Conservation (phyloP, 2,888 invertebrate species). For the Metalampra italica region DNA sequence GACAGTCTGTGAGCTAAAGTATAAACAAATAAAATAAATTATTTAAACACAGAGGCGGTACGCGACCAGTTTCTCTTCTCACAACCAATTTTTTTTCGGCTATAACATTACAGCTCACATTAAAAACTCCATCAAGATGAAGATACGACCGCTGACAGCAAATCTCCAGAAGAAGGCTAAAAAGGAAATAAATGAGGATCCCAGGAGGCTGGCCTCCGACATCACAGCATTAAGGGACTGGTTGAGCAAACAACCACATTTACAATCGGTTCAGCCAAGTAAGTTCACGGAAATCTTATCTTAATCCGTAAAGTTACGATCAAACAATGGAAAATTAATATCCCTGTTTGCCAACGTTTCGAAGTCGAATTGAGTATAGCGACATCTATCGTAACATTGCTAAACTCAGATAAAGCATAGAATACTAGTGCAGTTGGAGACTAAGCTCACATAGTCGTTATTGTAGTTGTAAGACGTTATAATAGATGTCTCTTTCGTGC, state of each 20-base stretch:
- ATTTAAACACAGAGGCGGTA: no score
- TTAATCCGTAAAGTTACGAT: neutral
- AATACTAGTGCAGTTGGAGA: neutral
- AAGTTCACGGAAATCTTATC: slow-evolving; percentile 20
- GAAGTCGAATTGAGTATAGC: neutral
- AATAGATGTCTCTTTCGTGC: neutral
- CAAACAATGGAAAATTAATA: neutral
- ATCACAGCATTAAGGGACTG: slow-evolving; percentile 61
- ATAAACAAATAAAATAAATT: no score
- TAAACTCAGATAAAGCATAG: neutral
- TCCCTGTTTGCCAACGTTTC: neutral
- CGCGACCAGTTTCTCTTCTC: no score
- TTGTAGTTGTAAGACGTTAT: slow-evolving; percentile 2
- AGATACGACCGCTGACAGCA: slow-evolving; percentile 46
- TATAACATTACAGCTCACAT: neutral
- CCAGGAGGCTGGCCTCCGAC: slow-evolving; percentile 45
- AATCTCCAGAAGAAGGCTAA: slow-evolving; percentile 59
- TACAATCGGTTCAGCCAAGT: slow-evolving; percentile 57
- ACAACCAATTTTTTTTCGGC: no score
- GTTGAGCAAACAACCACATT: slow-evolving; percentile 73
- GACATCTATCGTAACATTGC: slow-evolving; percentile 12
- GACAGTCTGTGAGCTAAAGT: neutral
- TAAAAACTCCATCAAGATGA: slow-evolving; percentile 30
- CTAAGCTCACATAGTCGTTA: neutral
- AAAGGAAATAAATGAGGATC: slow-evolving; percentile 69